These are phyloP conservation scores for Mirounga angustirostris DNA, from an alignment of 2,113 vertebrate species.

Conservation along the genomic window DNA sequence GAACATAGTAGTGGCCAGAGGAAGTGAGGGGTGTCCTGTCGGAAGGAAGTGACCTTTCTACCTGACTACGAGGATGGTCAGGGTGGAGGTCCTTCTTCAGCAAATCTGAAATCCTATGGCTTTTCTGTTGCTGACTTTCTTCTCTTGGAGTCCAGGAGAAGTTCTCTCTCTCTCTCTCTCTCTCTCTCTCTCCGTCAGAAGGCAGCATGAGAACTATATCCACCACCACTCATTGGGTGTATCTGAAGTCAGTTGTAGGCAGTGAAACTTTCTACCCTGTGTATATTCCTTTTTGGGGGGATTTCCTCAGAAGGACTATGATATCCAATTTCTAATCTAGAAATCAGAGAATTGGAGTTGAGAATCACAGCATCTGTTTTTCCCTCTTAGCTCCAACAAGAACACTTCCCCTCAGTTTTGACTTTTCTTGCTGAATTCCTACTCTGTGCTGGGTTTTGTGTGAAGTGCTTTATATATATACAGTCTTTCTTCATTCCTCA, in stretches of 20 bases:
- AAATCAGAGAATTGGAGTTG: conserved; percentile 36
- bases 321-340: conserved; percentile 17
- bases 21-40: not conserved
- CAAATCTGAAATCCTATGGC: not conserved
- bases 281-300: not conserved
- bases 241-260: not conserved
- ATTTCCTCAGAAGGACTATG: not conserved
- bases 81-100: not conserved
- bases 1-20: not conserved
- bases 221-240: not conserved
- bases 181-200: not conserved
- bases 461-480: not conserved
- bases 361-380: not conserved
- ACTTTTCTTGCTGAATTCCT: not conserved
- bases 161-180: not conserved
- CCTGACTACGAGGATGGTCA: not conserved
- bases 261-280: not conserved
- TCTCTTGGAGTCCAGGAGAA: not conserved
- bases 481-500: not conserved
- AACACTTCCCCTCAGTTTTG: not conserved
- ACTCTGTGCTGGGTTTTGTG: not conserved
- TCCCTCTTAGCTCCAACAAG: not conserved
- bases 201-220: not conserved
- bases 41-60: not conserved
- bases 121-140: not conserved